A percentile compares a stretch with the other conserved stretches of the same genome.
Conservation (phyloP, 1,140 invertebrate species). For the Scaptodrosophila lebanonensis region DNA sequence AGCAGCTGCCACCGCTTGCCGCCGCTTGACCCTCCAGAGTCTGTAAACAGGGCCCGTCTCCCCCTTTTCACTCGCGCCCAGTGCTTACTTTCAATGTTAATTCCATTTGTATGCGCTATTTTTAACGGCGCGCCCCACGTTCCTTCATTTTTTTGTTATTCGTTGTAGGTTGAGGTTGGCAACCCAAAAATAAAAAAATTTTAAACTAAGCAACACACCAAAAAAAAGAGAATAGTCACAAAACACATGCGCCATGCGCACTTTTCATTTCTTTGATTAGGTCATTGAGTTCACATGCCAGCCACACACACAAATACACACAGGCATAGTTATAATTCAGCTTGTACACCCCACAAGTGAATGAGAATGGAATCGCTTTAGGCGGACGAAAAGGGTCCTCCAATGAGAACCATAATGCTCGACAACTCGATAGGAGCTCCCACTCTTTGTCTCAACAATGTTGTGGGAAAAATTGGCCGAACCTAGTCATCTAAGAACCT, state of each 20-base stretch:
- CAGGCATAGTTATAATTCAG: not conserved
- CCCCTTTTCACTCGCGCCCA: too few relatives aligned
- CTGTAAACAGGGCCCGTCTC: too few relatives aligned
- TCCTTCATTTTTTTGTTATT: slow-evolving; percentile 10
- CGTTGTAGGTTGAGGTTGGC: not conserved
- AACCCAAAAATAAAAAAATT: too few relatives aligned
- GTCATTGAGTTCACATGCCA: slow-evolving; percentile 17
- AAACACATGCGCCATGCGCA: slow-evolving; percentile 7
- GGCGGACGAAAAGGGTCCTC: too few relatives aligned
- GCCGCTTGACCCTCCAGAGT: slow-evolving; percentile 12
- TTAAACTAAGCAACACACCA: too few relatives aligned
- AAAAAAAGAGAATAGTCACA: not conserved
- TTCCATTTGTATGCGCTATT: slow-evolving; percentile 24
- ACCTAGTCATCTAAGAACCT: too few relatives aligned
- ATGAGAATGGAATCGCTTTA: too few relatives aligned
- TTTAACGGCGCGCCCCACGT: slow-evolving; percentile 13
- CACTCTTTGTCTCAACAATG: too few relatives aligned
- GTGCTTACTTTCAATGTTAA: slow-evolving; percentile 20
- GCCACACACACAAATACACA: not conserved
- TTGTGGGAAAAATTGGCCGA: too few relatives aligned
- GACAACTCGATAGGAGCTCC: too few relatives aligned
- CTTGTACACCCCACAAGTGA: too few relatives aligned
- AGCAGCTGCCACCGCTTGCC: slow-evolving; percentile 1
- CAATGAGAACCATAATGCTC: too few relatives aligned
- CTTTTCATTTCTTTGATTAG: slow-evolving; percentile 25